Conservation (phyloP, 2,888 invertebrate species). For the Willowsia nigromaculata region DNA sequence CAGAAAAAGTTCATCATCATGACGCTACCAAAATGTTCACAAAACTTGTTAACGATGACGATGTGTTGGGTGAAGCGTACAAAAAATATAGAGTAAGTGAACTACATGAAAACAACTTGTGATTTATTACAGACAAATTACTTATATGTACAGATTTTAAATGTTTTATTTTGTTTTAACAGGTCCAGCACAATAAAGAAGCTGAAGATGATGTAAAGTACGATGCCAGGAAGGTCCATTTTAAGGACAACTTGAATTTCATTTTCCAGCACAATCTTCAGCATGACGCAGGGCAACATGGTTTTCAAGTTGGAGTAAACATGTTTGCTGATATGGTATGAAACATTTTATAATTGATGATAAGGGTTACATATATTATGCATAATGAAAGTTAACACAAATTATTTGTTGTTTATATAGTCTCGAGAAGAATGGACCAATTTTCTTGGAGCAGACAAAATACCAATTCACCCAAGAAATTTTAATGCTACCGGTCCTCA, state of each 20-base stretch:
- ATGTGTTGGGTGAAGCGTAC: not conserved
- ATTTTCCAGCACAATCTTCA: constrained; percentile 44
- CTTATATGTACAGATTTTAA: not conserved
- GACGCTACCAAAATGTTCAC: constrained; percentile 21
- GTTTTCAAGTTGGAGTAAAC: constrained; percentile 44
- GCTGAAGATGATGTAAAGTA: not conserved
- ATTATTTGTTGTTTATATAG: not conserved
- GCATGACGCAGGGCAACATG: not conserved
- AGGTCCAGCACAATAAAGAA: constrained; percentile 33
- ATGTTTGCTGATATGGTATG: constrained; percentile 48
- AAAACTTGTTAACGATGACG: constrained; percentile 6
- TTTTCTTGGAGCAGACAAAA: constrained; percentile 26
- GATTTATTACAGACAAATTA: too few species aligned
- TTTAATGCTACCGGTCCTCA: not conserved
- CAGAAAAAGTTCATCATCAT: not conserved
- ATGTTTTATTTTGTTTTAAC: not conserved
- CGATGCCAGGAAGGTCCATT: constrained; percentile 14
- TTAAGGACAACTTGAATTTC: constrained; percentile 28
- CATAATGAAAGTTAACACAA: not conserved
- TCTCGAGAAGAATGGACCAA: constrained; percentile 18
- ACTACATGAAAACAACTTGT: not conserved
- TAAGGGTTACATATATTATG: not conserved
- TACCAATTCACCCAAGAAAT: constrained; percentile 2
- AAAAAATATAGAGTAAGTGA: not conserved
- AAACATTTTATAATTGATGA: too few species aligned